These are phyloP conservation scores for Chaenodraco wilsoni DNA, from an alignment of 2,797 vertebrate species.

Conservation along the genomic window DNA sequence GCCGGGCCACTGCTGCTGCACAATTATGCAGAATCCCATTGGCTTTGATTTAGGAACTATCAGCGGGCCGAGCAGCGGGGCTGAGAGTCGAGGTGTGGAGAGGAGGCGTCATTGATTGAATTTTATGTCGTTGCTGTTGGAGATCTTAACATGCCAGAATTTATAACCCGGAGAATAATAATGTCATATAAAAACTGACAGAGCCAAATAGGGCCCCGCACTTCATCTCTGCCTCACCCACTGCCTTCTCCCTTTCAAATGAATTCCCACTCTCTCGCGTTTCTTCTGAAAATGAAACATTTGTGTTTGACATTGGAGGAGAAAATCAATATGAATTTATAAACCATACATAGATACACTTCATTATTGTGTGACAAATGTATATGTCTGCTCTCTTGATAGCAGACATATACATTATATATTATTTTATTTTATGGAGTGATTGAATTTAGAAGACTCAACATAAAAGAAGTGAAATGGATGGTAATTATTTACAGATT, in stretches of 20 bases:
- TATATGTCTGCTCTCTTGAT: conserved; percentile 45
- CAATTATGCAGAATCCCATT: conserved; percentile 84
- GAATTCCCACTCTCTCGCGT: conserved; percentile 51
- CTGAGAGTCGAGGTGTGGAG: conserved; percentile 54
- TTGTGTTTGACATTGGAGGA: conserved; percentile 76
- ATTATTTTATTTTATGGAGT: not conserved
- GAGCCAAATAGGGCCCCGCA: conserved; percentile 64
- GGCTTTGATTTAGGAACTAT: conserved; percentile 84
- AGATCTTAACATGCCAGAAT: conserved; percentile 88
- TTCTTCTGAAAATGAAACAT: conserved; percentile 76
- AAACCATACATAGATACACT: conserved; percentile 62
- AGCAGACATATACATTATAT: conserved; percentile 28
- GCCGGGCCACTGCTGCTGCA: conserved; percentile 50
- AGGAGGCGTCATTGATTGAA: conserved; percentile 85
- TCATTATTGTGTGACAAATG: conserved; percentile 74
- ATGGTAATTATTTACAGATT: not conserved
- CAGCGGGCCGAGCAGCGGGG: conserved; percentile 56
- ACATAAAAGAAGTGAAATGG: conserved; percentile 12
- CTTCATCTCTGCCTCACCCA: conserved; percentile 63
- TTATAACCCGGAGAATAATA: conserved; percentile 87
- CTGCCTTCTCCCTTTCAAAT: conserved; percentile 64
- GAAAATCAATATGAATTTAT: conserved; percentile 80
- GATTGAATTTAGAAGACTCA: conserved; percentile 19
- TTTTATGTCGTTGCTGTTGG: conserved; percentile 87
- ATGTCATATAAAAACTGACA: conserved; percentile 88